These are phyloP conservation scores for Ylistrum balloti DNA, from an alignment of 1,140 invertebrate genomes.

Conservation along the genomic window DNA sequence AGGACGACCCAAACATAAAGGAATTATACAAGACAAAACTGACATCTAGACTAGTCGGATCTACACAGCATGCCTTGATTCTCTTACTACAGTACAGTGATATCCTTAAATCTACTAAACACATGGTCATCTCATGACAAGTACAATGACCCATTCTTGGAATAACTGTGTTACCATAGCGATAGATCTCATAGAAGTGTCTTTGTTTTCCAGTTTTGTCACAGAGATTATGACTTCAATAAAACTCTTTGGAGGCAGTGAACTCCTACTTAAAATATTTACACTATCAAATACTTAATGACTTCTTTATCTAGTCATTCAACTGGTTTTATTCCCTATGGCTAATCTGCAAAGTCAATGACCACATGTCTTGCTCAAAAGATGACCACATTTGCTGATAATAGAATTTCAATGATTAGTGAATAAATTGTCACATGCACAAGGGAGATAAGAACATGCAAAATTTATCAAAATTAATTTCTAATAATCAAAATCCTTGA, in stretches of 20 bases:
- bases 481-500: too few species aligned
- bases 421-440: neutral
- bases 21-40: neutral
- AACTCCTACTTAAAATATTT: too few species aligned
- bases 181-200: too few species aligned
- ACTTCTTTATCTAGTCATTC: too few species aligned
- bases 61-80: neutral
- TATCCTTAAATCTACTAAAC: neutral
- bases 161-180: neutral
- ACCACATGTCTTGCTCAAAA: neutral
- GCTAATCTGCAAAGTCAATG: too few species aligned
- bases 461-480: neutral
- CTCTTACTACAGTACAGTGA: neutral
- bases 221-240: too few species aligned
- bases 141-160: neutral
- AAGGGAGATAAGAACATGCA: neutral
- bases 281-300: too few species aligned
- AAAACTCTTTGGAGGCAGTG: too few species aligned
- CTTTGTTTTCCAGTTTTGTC: too few species aligned
- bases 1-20: slow-evolving; percentile 2
- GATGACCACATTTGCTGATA: neutral
- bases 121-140: slow-evolving; percentile 7
- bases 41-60: neutral
- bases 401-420: neutral
- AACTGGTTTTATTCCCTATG: too few species aligned